Evolutionary conservation across 1,140 invertebrate species (phyloP), one percentile per base, ranked within the genome.

Genomic region (Aethina tumida): DNA sequence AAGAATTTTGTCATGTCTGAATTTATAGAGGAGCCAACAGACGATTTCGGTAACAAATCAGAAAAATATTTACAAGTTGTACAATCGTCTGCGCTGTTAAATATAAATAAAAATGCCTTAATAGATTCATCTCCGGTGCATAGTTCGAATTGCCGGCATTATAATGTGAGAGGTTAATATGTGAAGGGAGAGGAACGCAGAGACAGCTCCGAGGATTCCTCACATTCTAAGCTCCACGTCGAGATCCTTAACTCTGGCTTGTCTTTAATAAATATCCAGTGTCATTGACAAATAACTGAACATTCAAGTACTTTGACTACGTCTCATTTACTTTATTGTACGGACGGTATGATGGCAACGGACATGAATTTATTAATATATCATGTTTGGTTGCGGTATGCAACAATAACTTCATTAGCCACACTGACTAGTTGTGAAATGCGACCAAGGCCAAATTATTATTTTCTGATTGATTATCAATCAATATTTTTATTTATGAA

Each of bases 231-330:
- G 34, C 34, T 34, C 33, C 22, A 8, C 42, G 42, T 39, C 35
- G 35, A 52, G 53, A 56, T 56, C 47, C 30, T 52, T 52, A 56
- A 53, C 53, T 53, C 28, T 46, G 24, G 33, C 27, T 49, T 51
- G 51, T 53, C 53, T 53, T 53, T 45, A 50, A 56, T 56, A 56
- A 53, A 56, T 53, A 53, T 36, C 41, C 37, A 43, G 47, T 53
- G 53, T 53, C 53, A 56, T 45, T 56, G 53, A 56, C 51, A 53
- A 56, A 56, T 56, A 56, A 47, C 51, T 44, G 43, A 52, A 56
- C 51, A 53, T 50, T 39, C 47, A 39, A 43, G 31, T 43, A 35
- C 44, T 45, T 50, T 41, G 33, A 35, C 47, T 29, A 42, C 37
- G 45, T 55, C 52, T 50, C 45, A 52, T 52, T 55, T 55, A 38